These are phyloP conservation scores for Trachops cirrhosus DNA, from an alignment of 2,797 vertebrate species.

Conservation along the genomic window DNA sequence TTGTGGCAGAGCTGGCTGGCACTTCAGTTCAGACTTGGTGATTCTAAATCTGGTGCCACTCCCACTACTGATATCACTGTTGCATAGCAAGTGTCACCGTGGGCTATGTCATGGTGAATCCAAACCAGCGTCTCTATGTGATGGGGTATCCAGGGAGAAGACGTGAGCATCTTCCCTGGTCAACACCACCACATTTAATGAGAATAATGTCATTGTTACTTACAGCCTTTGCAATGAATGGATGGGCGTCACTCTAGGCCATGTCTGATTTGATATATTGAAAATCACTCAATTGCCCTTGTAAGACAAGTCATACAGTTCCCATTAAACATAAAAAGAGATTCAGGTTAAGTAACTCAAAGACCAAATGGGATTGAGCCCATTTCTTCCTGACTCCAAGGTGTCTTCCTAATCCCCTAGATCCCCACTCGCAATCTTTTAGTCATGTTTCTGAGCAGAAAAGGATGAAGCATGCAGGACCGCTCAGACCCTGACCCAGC, in stretches of 20 bases:
- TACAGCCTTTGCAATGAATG: background rate
- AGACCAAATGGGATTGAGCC: background rate
- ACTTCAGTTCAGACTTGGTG: background rate
- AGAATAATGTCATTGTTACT: background rate
- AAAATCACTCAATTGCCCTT: background rate
- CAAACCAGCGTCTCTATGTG: background rate
- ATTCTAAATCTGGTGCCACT: background rate
- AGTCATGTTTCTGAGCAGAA: background rate
- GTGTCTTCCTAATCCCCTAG: background rate
- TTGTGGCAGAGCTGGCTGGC: background rate
- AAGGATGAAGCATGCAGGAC: background rate
- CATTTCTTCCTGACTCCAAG: background rate
- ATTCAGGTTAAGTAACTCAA: background rate
- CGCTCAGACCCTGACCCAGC: background rate
- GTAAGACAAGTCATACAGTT: background rate
- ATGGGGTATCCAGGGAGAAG: background rate
- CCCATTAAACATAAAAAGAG: background rate
- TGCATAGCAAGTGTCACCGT: background rate
- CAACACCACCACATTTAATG: background rate
- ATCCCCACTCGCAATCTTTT: background rate
- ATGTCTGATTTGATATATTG: background rate
- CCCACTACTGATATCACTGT: background rate
- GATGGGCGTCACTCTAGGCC: background rate
- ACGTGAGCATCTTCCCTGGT: background rate
- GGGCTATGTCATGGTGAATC: background rate